A percentile compares a stretch with the other conserved stretches of the same genome.
These are phyloP conservation scores for Scopus umbretta DNA, from an alignment of 2,113 vertebrate genomes.

Conservation along the genomic window DNA sequence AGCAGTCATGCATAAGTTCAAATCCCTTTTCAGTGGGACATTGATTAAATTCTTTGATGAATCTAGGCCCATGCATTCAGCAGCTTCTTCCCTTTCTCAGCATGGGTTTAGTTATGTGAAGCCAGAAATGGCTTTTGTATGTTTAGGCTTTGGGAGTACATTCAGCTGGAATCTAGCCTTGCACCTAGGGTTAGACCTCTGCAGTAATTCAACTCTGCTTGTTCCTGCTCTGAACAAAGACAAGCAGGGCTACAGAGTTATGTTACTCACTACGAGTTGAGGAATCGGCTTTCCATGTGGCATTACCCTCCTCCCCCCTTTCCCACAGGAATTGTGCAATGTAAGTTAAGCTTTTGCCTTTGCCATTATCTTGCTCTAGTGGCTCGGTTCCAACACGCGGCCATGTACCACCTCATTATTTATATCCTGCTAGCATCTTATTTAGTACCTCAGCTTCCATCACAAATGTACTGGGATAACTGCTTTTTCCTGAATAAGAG, in stretches of 20 bases:
- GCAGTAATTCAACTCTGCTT: constrained; percentile 19
- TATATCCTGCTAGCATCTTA: constrained; percentile 43
- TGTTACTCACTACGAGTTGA: constrained; percentile 3
- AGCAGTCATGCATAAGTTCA: constrained; percentile 35
- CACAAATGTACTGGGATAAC: not conserved
- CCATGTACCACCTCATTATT: constrained; percentile 7
- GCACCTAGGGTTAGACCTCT: constrained; percentile 15
- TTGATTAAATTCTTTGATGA: constrained; percentile 49
- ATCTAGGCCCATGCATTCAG: not conserved
- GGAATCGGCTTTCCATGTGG: constrained; percentile 34
- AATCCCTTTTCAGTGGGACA: constrained; percentile 35
- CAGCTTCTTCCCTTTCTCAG: constrained; percentile 38
- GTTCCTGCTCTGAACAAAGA: constrained; percentile 28
- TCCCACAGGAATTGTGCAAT: not conserved
- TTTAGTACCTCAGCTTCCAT: constrained; percentile 7
- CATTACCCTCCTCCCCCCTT: not conserved
- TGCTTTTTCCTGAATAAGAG: not conserved
- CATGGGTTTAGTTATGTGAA: constrained; percentile 28
- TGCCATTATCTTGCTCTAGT: constrained; percentile 22
- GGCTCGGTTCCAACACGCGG: constrained; percentile 1
- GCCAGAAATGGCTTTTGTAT: constrained; percentile 9
- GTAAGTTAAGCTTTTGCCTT: constrained; percentile 23
- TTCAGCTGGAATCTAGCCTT: constrained; percentile 4
- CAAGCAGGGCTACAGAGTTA: not conserved
- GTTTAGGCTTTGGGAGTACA: not conserved